Evolutionary conservation across 2,888 invertebrate genomes (phyloP).

Genomic region (Laothoe populi): DNA sequence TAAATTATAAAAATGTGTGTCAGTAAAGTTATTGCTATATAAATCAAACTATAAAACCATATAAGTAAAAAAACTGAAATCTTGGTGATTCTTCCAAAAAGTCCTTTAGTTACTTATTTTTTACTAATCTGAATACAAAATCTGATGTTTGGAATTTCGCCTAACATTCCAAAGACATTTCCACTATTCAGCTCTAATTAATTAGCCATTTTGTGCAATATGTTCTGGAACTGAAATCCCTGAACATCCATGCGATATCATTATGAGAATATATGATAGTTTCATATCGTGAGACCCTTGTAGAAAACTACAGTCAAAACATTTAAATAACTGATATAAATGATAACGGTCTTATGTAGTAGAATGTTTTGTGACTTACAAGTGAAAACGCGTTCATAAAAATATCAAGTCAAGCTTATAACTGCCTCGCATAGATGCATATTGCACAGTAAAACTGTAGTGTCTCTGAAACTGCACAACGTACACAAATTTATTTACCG

Average conservation of each 20-base stretch:
- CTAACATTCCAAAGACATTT: background rate
- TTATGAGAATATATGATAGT: background rate
- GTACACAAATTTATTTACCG: slow-evolving; percentile 17
- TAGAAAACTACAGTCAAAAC: background rate
- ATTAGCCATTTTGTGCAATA: background rate
- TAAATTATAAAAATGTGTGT: background rate
- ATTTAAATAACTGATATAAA: background rate
- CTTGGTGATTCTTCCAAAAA: no score
- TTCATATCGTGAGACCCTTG: background rate
- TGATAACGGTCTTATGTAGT: background rate
- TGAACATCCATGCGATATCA: background rate
- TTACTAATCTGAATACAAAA: background rate
- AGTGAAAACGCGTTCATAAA: slow-evolving; percentile 15
- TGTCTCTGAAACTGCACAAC: slow-evolving; percentile 21
- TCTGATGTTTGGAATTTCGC: background rate
- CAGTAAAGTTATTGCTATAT: background rate
- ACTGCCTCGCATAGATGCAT: background rate
- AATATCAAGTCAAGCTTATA: slow-evolving; percentile 12
- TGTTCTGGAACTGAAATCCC: background rate
- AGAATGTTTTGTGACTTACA: background rate
- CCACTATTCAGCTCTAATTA: background rate
- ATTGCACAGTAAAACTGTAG: slow-evolving; percentile 7
- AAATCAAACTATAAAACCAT: background rate
- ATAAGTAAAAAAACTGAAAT: no score
- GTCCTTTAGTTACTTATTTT: no score